A percentile compares a stretch with the other conserved stretches of the same genome.
These are phyloP conservation scores for Drosophila asahinai DNA, from an alignment of 1,140 invertebrate species.

Conservation along the genomic window DNA sequence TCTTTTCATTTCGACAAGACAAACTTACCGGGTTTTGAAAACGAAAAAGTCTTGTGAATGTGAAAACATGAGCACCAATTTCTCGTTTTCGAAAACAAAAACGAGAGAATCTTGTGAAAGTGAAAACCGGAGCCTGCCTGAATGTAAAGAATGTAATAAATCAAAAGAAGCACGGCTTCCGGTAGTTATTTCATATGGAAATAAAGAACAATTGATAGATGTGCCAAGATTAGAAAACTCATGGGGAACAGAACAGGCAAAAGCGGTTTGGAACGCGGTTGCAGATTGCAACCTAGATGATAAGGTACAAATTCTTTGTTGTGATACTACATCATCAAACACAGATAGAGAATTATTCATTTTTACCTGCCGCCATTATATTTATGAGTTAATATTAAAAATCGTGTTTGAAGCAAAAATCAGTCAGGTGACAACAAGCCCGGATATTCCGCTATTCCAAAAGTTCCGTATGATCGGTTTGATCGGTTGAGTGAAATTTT, in stretches of 20 bases:
- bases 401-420: too few species aligned
- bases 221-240: slow-evolving; percentile 25
- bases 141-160: background rate
- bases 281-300: background rate
- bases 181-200: slow-evolving; percentile 1
- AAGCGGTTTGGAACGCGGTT: slow-evolving; percentile 27
- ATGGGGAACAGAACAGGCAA: slow-evolving; percentile 17
- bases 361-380: background rate
- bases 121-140: too few species aligned
- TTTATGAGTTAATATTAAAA: slow-evolving; percentile 1
- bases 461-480: background rate
- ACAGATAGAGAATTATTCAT: too few species aligned
- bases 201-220: slow-evolving; percentile 18
- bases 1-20: too few species aligned
- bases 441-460: background rate
- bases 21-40: too few species aligned
- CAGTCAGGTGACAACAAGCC: background rate
- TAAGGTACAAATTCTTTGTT: slow-evolving; percentile 34
- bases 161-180: slow-evolving; percentile 12
- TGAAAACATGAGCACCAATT: too few species aligned
- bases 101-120: too few species aligned
- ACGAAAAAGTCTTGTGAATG: too few species aligned
- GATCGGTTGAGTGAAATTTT: too few species aligned
- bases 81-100: too few species aligned
- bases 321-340: slow-evolving; percentile 16